Conservation (phyloP, 2,797 vertebrate species). For the Coracias cyanogaster region DNA sequence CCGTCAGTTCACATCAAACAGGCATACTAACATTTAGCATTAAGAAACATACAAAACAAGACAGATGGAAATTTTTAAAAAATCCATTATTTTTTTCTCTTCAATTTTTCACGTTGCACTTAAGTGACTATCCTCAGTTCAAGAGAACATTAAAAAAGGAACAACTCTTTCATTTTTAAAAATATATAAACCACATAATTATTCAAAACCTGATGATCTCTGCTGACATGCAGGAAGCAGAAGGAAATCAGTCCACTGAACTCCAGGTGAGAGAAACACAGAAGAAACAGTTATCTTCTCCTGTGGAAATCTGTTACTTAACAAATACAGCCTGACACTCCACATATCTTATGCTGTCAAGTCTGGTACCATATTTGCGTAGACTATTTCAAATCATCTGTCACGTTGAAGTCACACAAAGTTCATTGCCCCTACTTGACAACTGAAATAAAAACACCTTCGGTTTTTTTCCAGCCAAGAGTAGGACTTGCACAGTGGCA, state of each 20-base stretch:
- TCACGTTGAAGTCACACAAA: background rate
- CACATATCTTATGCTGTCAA: background rate
- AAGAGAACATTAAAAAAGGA: background rate
- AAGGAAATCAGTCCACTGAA: background rate
- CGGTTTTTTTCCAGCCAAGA: background rate
- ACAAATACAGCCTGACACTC: background rate
- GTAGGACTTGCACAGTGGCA: background rate
- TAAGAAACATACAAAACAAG: background rate
- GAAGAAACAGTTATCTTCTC: background rate
- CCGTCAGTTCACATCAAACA: background rate
- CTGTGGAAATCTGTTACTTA: background rate
- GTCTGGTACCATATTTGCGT: background rate
- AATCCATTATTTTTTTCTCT: background rate
- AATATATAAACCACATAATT: background rate
- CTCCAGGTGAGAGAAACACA: background rate
- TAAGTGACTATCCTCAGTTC: background rate
- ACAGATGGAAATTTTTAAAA: rapidly evolving
- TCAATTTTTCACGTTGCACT: background rate
- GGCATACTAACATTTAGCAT: background rate
- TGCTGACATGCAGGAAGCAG: background rate
- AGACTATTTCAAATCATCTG: background rate
- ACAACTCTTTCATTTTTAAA: background rate
- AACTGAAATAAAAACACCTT: background rate
- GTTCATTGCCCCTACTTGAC: background rate
- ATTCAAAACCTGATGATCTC: background rate